Conservation (phyloP, 2,888 invertebrate species). For the Mamestra brassicae region DNA sequence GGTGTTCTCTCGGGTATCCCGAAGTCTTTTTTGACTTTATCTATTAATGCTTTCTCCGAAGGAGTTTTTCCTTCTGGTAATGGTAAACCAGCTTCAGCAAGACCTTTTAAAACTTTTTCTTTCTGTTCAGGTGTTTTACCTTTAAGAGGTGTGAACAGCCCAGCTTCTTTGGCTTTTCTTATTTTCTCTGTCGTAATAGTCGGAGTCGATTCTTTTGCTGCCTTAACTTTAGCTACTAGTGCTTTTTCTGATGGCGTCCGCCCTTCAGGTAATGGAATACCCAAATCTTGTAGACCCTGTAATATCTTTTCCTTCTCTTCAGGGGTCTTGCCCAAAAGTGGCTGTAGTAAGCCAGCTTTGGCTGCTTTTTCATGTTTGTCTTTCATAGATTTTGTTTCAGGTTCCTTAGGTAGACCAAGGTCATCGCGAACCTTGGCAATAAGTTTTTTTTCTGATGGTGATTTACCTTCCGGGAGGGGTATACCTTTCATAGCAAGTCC, state of each 20-base stretch:
- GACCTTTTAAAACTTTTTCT: slow-evolving; percentile 33
- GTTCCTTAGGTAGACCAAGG: slow-evolving; percentile 34
- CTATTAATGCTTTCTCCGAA: slow-evolving; percentile 44
- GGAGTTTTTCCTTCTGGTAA: slow-evolving; percentile 43
- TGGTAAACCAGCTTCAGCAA: slow-evolving; percentile 38
- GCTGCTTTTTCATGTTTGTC: slow-evolving; percentile 8
- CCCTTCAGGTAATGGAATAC: slow-evolving; percentile 9
- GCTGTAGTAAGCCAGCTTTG: slow-evolving; percentile 5
- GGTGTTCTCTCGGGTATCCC: slow-evolving; percentile 23
- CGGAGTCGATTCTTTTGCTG: slow-evolving; percentile 4
- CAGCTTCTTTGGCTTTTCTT: slow-evolving; percentile 47
- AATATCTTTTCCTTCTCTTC: slow-evolving; percentile 13
- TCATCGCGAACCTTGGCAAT: slow-evolving; percentile 65
- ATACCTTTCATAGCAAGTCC: slow-evolving; percentile 62
- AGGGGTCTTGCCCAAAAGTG: slow-evolving; percentile 10
- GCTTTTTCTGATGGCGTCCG: slow-evolving; percentile 59
- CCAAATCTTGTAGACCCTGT: slow-evolving; percentile 4
- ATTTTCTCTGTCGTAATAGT: slow-evolving; percentile 48
- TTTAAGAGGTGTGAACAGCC: slow-evolving; percentile 42
- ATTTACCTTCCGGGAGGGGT: slow-evolving; percentile 66
- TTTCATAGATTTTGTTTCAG: slow-evolving; percentile 43
- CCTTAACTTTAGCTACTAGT: neutral
- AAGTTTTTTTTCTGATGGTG: slow-evolving; percentile 66
- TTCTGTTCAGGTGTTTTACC: slow-evolving; percentile 37
- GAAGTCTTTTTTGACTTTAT: slow-evolving; percentile 19